Conservation (phyloP, 1,140 invertebrate species). For the Zaprionus taronus region DNA sequence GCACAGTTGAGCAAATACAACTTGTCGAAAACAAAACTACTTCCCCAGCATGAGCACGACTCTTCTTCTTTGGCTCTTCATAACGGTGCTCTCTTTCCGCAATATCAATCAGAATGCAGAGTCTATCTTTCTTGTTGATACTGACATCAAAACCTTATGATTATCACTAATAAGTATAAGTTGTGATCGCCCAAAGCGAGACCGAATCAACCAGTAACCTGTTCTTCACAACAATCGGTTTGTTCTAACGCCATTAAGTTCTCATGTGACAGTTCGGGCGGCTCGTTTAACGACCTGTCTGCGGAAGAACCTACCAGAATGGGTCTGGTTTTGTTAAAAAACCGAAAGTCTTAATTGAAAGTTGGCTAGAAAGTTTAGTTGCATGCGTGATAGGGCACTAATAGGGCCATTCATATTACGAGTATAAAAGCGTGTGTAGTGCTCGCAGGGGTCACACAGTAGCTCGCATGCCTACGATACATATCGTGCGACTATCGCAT, state of each 20-base stretch:
- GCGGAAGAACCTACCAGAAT: constrained; percentile 49
- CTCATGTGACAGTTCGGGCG: constrained; percentile 40
- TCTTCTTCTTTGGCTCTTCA: not conserved
- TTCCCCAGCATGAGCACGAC: not conserved
- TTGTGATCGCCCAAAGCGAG: not conserved
- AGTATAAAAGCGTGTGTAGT: constrained; percentile 58
- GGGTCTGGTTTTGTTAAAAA: constrained; percentile 50
- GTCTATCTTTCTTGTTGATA: not conserved
- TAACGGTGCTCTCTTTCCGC: constrained; percentile 1
- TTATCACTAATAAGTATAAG: constrained; percentile 22
- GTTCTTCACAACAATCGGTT: constrained; percentile 42
- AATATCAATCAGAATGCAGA: not conserved
- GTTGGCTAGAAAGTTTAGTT: constrained; percentile 67
- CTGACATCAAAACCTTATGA: constrained; percentile 6
- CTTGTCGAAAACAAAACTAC: constrained; percentile 4
- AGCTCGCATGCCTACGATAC: constrained; percentile 26
- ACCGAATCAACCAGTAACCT: constrained; percentile 4
- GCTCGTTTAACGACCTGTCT: constrained; percentile 19
- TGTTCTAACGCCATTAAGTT: constrained; percentile 22
- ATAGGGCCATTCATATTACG: constrained; percentile 59
- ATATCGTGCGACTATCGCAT: constrained; percentile 35
- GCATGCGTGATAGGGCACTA: constrained; percentile 34
- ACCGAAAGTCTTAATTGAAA: constrained; percentile 79
- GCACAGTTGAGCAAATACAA: constrained; percentile 10
- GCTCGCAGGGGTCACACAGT: constrained; percentile 57